Percentiles rank a stretch among this genome's conserved stretches.
Evolutionary conservation across 64 coral and sea anemone genomes (phyloP).

Genomic region (Trachythela sp.): DNA sequence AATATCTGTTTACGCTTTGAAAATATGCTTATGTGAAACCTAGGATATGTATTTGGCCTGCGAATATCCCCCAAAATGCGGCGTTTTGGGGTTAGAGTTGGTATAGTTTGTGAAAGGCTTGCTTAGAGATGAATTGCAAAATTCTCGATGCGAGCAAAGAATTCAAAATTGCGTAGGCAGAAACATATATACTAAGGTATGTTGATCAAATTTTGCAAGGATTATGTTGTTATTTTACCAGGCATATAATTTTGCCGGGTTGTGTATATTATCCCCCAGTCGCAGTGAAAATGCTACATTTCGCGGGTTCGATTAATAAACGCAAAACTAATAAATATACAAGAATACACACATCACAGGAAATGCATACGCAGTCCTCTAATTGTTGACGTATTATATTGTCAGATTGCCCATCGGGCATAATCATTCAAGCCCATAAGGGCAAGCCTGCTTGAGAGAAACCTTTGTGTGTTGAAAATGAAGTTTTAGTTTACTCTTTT

Average conservation of each 20-base stretch:
- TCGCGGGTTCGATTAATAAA: not conserved
- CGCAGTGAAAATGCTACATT: not conserved
- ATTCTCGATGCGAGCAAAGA: not conserved
- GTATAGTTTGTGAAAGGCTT: not conserved
- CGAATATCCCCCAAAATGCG: not conserved
- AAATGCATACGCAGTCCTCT: not conserved
- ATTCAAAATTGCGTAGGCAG: not conserved
- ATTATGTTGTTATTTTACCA: not conserved
- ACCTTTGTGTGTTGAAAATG: not conserved
- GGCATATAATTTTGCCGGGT: not conserved
- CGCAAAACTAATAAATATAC: conserved; percentile 6
- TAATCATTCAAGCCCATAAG: not conserved
- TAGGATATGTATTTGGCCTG: not conserved
- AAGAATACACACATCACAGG: not conserved
- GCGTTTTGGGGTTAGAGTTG: not conserved
- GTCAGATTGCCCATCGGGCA: not conserved
- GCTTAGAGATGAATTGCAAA: not conserved
- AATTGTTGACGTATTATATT: not conserved
- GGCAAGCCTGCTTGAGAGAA: not conserved
- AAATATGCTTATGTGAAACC: not conserved
- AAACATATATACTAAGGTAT: not conserved
- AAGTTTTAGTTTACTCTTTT: not conserved
- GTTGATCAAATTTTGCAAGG: not conserved
- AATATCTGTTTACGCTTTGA: not conserved
- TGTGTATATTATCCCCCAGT: not conserved